Conservation (phyloP, 2,888 invertebrate species). For the Liposcelis brunnea region DNA sequence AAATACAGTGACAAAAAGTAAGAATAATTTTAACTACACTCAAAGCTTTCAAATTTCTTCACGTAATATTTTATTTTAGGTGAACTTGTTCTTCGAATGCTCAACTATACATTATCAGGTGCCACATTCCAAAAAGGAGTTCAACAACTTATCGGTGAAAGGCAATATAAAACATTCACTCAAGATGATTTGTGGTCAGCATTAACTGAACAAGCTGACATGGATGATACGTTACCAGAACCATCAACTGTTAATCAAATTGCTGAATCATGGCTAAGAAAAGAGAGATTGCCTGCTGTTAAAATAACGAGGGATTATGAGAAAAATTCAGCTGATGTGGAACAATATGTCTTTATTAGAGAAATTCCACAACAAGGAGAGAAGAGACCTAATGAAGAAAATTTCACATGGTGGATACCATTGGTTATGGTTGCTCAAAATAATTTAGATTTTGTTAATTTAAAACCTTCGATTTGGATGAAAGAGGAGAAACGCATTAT, state of each 20-base stretch:
- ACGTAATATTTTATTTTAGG: conserved; percentile 5
- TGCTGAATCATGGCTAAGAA: conserved; percentile 65
- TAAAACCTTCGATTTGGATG: conserved; percentile 45
- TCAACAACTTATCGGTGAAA: conserved; percentile 45
- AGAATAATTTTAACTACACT: conserved; percentile 1
- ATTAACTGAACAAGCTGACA: conserved; percentile 46
- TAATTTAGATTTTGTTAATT: conserved; percentile 38
- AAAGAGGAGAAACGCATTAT: conserved; percentile 33
- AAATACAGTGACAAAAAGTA: neutral
- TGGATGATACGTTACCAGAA: conserved; percentile 36
- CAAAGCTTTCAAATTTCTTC: neutral
- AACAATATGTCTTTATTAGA: conserved; percentile 28
- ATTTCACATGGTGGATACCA: conserved; percentile 56
- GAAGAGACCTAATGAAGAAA: conserved; percentile 6
- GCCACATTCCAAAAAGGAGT: conserved; percentile 56
- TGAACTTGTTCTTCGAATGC: conserved; percentile 63
- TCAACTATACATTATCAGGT: conserved; percentile 67
- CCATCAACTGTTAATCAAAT: conserved; percentile 47
- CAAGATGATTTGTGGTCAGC: conserved; percentile 61
- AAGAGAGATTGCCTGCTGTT: conserved; percentile 60
- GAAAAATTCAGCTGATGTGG: conserved; percentile 39
- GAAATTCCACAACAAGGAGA: conserved; percentile 16
- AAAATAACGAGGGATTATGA: conserved; percentile 50
- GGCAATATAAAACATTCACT: conserved; percentile 53
- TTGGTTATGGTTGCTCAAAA: conserved; percentile 42